Base-by-base conservation (phyloP, 2,888 invertebrate species). In the Diachrysia chrysitis region DNA sequence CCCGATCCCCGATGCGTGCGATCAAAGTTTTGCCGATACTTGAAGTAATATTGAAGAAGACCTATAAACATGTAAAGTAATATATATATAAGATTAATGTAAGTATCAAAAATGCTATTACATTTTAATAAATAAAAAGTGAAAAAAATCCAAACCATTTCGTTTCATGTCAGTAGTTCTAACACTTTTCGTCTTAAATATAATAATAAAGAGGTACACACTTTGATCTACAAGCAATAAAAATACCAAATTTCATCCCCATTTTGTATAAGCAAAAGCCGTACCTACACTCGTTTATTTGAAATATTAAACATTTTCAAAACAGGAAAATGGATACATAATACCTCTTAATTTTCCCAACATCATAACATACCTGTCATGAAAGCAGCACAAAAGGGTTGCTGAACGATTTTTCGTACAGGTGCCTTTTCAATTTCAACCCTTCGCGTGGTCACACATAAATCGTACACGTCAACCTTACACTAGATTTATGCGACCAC, bases 401-500 rank as follows among this genome's bases (percentile, higher is more conserved):
- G 66, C 66, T 64, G 53, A 78, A 79, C 76, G 68, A 83, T 85
- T 80, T 80, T 78, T 69, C 78, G 73, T 82, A 73, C 76, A 79
- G 76, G 78, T 78, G 80, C 82, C 77, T 79, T 80, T 83, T 81
- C 82, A 83, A 83, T 85, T 85, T 81, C 72, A 69, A 77, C 71
- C 74, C 76, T 73, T 66, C 64, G 65, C 70, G 76, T 79, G 78
- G 85, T 80, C 69, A 73, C 74, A 76, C 81, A 89, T 90, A 88
- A 89, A 90, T 89, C 83, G 72, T 79, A 70, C 67, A 65, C 66
- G 76, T 73, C 76, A 78, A 76, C 77, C 81, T 83, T 77, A 79
- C 69, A 81, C 71, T 70, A 70, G 83, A 89, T 89, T 88, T 89
- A 90, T 86, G 79, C 77, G 82, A 72, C 69, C 69, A 64, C 76